Base-by-base conservation (phyloP, 2,797 vertebrate species). In the Orestias chungarensis region DNA sequence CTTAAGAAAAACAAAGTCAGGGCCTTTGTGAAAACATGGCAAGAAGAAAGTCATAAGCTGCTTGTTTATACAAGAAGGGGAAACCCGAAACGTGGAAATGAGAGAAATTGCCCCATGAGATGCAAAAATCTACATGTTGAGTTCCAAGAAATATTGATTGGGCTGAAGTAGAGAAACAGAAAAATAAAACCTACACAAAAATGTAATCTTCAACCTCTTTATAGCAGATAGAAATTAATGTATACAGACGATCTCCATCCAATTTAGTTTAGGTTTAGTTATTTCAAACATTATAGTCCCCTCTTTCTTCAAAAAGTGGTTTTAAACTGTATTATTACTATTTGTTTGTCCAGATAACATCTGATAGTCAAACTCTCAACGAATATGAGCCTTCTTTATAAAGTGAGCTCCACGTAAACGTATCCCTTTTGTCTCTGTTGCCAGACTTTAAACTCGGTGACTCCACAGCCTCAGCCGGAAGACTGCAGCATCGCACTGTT, bases 401-500 rank as follows among this genome's bases (percentile, higher is more conserved):
- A n/a, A 27, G 8, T n/a, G n/a, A 20, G 12, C 18, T 20, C 33
- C 29, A 25, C 18, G 44, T 27, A n/a, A 9, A 8, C 35, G 8
- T 12, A 33, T 29, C 25, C 6, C 14, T 15, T 72, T 42, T 61
- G 17, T 76, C 70, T 73, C 11, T 81, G n/a, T 69, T 46, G 76
- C 27, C 86, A 99, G 98, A 99, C 98, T 25, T 92, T 99, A 92
- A 99, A 99, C 95, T 99, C 97, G 4, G 98, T 99, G 92, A 99
- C 98, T 76, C 98, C 98, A 59, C 96, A 98, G 89, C 96, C 98
- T 73, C 98, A 99, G 91, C 96, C 98, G 0, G 98, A 99, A 92
- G 98, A 99, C 91, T 99, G 98, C 95, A 99, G 98, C 93, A 99
- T 99, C 27, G 98, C 98, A 1, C 95, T 98, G 90, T 94, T 99